These are phyloP conservation scores for Sphinx pinastri DNA, from an alignment of 2,888 invertebrate species.

Conservation along the genomic window DNA sequence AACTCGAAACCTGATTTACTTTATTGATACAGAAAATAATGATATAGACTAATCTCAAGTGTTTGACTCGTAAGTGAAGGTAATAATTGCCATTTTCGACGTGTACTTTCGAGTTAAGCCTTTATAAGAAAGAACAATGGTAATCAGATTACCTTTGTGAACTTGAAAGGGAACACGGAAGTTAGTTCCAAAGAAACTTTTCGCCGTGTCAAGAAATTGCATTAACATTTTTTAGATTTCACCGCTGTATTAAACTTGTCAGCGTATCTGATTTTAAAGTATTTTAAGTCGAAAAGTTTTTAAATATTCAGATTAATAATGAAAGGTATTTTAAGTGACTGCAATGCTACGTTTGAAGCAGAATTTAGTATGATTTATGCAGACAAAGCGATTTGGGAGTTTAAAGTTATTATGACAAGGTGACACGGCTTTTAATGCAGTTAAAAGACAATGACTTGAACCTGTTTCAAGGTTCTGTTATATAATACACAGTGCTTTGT, in stretches of 20 bases:
- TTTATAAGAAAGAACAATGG: background rate
- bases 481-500: no score
- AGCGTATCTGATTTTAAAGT: slow-evolving; percentile 12
- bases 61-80: no score
- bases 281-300: background rate
- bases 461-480: no score
- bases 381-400: background rate
- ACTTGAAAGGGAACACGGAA: background rate
- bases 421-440: background rate
- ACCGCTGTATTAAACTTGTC: background rate
- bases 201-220: slow-evolving; percentile 9
- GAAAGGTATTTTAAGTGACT: slow-evolving; percentile 4
- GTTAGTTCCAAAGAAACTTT: background rate
- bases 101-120: no score
- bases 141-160: background rate
- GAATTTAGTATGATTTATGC: background rate
- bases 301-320: background rate
- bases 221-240: background rate
- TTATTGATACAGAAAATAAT: background rate
- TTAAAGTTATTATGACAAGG: background rate
- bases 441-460: background rate
- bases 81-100: no score
- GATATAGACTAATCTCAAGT: no score
- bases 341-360: background rate
- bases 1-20: background rate